phyloP scores from a whole-genome alignment of 2,888 invertebrate genomes.

The Tridacna gigas region DNA sequence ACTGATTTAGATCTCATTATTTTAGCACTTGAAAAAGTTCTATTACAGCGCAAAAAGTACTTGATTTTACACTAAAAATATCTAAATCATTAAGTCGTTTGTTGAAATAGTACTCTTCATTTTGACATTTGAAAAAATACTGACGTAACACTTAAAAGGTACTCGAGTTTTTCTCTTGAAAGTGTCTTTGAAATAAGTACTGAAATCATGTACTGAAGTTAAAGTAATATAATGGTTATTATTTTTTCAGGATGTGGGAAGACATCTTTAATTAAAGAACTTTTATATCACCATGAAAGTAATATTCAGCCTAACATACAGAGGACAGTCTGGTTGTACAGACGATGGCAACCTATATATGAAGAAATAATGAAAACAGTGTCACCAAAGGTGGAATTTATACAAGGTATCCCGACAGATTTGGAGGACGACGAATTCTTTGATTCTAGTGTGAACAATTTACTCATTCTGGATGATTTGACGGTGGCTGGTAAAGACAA shows the following conservation, averaged over 20 bases:
- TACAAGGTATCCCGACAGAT: conserved; percentile 49
- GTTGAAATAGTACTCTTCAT: too few relatives aligned
- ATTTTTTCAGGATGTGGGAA: conserved; percentile 34
- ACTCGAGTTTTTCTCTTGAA: too few relatives aligned
- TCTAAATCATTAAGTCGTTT: too few relatives aligned
- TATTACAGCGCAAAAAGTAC: too few relatives aligned
- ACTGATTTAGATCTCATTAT: too few relatives aligned
- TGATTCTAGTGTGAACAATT: conserved; percentile 45
- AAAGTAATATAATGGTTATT: neutral
- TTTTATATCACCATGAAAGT: conserved; percentile 21
- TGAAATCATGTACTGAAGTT: too few relatives aligned
- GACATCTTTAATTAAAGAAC: conserved; percentile 29
- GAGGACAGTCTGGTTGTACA: conserved; percentile 59
- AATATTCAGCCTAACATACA: conserved; percentile 47
- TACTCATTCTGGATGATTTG: conserved; percentile 52
- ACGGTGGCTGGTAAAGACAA: conserved; percentile 31
- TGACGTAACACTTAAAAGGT: too few relatives aligned
- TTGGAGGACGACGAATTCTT: conserved; percentile 52
- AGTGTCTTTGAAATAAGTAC: too few relatives aligned
- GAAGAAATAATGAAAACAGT: conserved; percentile 28
- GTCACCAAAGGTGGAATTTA: conserved; percentile 46
- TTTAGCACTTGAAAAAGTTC: too few relatives aligned
- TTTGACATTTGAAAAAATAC: too few relatives aligned
- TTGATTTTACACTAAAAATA: too few relatives aligned
- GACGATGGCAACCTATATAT: conserved; percentile 54